These are phyloP conservation scores for Limnephilus marmoratus DNA, from an alignment of 2,888 invertebrate species.

Conservation along the genomic window DNA sequence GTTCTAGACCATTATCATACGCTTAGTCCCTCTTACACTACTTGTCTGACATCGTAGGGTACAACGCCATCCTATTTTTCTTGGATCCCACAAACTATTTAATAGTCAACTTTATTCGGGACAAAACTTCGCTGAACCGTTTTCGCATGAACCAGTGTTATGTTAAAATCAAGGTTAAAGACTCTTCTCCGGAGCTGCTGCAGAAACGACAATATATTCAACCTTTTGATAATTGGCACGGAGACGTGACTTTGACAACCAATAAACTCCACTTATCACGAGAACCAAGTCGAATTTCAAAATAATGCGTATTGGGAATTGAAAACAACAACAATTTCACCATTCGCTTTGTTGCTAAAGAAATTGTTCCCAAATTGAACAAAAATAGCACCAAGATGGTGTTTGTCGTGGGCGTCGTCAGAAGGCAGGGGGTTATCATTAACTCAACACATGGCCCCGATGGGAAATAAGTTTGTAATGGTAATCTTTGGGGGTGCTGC, in stretches of 20 bases:
- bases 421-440: no score
- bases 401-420: no score
- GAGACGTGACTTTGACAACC: slow-evolving; percentile 33
- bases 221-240: slow-evolving; percentile 11
- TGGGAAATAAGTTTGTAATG: no score
- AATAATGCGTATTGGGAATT: background rate
- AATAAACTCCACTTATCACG: slow-evolving; percentile 11
- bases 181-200: background rate
- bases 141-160: background rate
- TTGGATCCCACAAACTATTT: no score
- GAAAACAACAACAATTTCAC: background rate
- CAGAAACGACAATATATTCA: slow-evolving; percentile 29
- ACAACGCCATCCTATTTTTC: no score
- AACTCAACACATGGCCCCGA: no score
- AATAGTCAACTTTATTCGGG: background rate
- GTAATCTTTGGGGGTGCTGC: no score
- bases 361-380: background rate
- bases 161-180: slow-evolving; percentile 15
- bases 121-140: background rate
- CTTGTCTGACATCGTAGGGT: no score
- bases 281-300: background rate
- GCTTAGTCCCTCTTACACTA: no score
- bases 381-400: background rate
- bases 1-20: no score
- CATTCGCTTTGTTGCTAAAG: background rate